Evolutionary conservation across 1,140 invertebrate species (phyloP), one percentile per base, ranked within the genome.

Genomic region (Contarinia nasturtii): DNA sequence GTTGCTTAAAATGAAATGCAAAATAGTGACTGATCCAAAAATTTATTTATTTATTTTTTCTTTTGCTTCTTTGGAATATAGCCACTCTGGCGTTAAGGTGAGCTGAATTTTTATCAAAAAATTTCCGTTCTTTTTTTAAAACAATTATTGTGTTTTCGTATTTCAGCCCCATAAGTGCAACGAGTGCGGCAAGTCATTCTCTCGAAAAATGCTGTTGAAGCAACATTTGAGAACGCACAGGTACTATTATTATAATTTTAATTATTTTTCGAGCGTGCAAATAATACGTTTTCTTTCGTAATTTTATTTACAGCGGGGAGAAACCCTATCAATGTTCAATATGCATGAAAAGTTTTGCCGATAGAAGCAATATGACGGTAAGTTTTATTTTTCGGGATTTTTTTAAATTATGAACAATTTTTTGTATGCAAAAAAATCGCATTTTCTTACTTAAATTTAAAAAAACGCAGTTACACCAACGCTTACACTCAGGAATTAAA

Each of bases 121-220:
- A 5, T 40, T 40, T 3, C 37, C 37, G 3, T 5, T 4, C 12
- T 5, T 7, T 7, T 7, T 18, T 7, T 12, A 14, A 14, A 5
- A 40, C 12, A 40, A 5, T 40, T 3, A 40, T 40, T 12, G 37
- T 40, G 7, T 4, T 40, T 40, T 14, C 12, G 3, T 18, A 4
- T 40, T 40, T 40, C 14, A 5, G n/a, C n/a, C n/a, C 8, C 88
- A 91, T 65, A 75, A 79, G 47, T 93, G 88, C 56, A 73, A 74
- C 2, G 73, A 83, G 17, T 93, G 89, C 56, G 79, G 80, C n/a
- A 84, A 90, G 54, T 71, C 81, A 3, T 93, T 93, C 57, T 82
- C 86, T 10, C 73, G 82, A 12, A 84, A 84, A 64, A 81, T 83
- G 77, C 60, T 84, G 1, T 66, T 86, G 22, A 83, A 84, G 54